Base-by-base conservation (phyloP, 2,888 invertebrate species). In the Pterostichus madidus region DNA sequence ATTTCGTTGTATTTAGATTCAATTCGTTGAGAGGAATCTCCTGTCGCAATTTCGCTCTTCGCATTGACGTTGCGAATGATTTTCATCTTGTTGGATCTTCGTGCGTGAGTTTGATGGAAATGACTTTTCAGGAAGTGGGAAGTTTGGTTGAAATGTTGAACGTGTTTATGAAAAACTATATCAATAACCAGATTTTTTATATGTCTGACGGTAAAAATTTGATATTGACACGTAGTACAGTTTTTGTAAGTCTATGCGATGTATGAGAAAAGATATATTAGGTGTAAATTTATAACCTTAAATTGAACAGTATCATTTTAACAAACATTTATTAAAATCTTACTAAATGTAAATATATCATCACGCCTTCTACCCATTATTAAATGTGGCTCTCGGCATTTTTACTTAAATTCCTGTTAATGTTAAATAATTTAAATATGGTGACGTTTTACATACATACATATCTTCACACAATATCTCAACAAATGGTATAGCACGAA, bases 1-100 rank as follows among this genome's bases (percentile, higher is more conserved):
- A 46, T 64, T 61, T 64, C 13, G 24, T 13, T 49, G 79, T 46
- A 79, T 81, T 75, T 81, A 53, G 59, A 81, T 73, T 56, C 81
- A 81, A 81, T 81, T 81, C 11, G 31, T 15, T 81, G 73, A 81
- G 73, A 81, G 81, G 81, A 32, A 81, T 81, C 44, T 56, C 56
- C 59, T 81, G 81, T 79, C 61, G 49, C 49, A 61, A 31, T 73
- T 73, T 39, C 56, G 31, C 52, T 59, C 24, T 13, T 13, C 64
- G 7, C 17, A n/a, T 53, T 53, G 53, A 13, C 17, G 17, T 56
- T 13, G 59, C 59, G 17, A 56, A 56, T 59, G 15, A 59, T 59
- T 59, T 24, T 31, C 31, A 59, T 59, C 59, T 59, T 49, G 59
- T 5, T 24, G 10, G 4, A 49, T 49, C 5, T 13, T 49, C 49